phyloP scores from a whole-genome alignment of 92 coral and sea anemone genomes.

The Phymanthus crucifer region DNA sequence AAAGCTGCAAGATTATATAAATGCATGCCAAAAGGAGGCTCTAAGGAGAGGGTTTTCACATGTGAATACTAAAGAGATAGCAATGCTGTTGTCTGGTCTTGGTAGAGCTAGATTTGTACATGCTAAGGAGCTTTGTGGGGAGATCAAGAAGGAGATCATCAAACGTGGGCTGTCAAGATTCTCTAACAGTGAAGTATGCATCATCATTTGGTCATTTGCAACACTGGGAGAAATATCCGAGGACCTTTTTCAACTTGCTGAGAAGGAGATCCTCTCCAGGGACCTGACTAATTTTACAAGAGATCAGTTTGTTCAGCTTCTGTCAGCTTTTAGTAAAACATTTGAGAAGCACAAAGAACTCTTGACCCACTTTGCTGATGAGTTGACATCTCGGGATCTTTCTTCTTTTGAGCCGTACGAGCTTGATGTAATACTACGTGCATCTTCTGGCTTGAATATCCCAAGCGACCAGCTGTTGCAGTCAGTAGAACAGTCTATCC shows the following conservation, averaged over 20 bases:
- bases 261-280: slow-evolving; percentile 36
- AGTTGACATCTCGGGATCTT: slow-evolving; percentile 29
- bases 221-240: slow-evolving; percentile 32
- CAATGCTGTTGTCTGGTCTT: slow-evolving; percentile 45
- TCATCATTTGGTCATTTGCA: slow-evolving; percentile 46
- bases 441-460: slow-evolving; percentile 23
- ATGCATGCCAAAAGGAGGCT: slow-evolving; percentile 23
- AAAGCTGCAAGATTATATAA: slow-evolving; percentile 10
- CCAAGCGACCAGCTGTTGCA: slow-evolving; percentile 26
- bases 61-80: slow-evolving; percentile 27
- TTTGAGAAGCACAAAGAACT: slow-evolving; percentile 26
- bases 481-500: slow-evolving; percentile 30
- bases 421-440: slow-evolving; percentile 33
- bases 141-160: slow-evolving; percentile 24
- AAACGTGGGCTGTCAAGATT: slow-evolving; percentile 33
- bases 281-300: slow-evolving; percentile 31
- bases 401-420: slow-evolving; percentile 43
- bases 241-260: slow-evolving; percentile 39
- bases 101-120: slow-evolving; percentile 39
- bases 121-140: slow-evolving; percentile 5
- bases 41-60: slow-evolving; percentile 25
- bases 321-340: slow-evolving; percentile 36
- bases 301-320: slow-evolving; percentile 45
- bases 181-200: slow-evolving; percentile 33
- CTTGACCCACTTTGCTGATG: slow-evolving; percentile 34